These are phyloP conservation scores for Yponomeuta malinellus DNA, from an alignment of 2,888 invertebrate species.

Conservation along the genomic window DNA sequence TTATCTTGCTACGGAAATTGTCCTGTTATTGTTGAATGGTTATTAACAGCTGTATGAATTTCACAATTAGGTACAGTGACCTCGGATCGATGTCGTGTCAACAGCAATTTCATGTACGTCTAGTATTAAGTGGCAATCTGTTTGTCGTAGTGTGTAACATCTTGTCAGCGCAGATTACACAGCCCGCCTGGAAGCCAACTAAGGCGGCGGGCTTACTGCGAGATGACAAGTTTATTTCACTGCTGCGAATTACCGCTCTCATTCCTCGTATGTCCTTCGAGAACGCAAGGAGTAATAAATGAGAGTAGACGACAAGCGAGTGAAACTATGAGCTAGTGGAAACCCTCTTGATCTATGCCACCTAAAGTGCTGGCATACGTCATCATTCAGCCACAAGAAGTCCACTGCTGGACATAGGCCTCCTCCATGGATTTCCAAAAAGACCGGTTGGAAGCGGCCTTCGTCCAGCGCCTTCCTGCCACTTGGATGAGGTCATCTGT, in stretches of 20 bases:
- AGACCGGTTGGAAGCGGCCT: no score
- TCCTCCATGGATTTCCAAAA: no score
- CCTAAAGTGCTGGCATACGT: conserved; percentile 4
- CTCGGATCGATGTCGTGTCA: not conserved
- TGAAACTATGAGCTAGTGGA: not conserved
- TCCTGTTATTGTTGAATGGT: no score
- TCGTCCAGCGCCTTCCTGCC: no score
- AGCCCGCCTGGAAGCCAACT: not conserved
- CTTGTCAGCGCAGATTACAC: not conserved
- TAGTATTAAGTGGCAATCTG: not conserved
- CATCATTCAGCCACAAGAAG: no score
- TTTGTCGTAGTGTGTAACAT: not conserved
- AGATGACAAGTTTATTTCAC: not conserved
- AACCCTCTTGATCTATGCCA: not conserved
- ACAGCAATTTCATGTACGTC: not conserved
- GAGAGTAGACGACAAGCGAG: not conserved
- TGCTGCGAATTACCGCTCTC: not conserved
- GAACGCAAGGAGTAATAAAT: not conserved
- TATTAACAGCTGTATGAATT: no score
- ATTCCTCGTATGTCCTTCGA: not conserved
- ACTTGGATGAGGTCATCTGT: no score
- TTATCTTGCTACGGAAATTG: no score
- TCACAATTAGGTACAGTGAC: no score
- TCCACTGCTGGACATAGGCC: no score
- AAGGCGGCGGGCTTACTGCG: not conserved